Evolutionary conservation across 2,797 vertebrate species (phyloP).

Genomic region (Coregonus suidteri): DNA sequence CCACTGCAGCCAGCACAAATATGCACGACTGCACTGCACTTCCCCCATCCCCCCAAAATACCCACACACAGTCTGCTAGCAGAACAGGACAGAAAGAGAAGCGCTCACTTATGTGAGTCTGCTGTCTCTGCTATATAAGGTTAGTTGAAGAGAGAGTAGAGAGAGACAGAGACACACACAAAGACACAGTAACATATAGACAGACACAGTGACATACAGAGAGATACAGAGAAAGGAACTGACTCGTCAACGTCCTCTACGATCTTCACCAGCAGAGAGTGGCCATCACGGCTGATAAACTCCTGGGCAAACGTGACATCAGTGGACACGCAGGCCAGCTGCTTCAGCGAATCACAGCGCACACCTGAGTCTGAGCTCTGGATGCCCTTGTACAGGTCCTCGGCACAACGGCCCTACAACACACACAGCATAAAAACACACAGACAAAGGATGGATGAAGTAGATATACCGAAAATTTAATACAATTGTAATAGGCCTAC

Average conservation of each 20-base stretch:
- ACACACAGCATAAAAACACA: constrained; percentile 26
- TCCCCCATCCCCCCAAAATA: neutral
- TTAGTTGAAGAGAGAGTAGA: neutral
- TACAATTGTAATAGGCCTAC: neutral
- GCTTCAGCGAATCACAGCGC: constrained; percentile 87
- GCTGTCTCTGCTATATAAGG: neutral
- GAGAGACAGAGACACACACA: neutral
- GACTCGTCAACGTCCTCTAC: constrained; percentile 90
- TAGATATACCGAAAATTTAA: neutral
- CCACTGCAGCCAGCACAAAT: constrained; percentile 9
- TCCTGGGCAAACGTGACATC: constrained; percentile 95
- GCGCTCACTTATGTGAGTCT: neutral
- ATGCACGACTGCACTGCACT: neutral
- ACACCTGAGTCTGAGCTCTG: constrained; percentile 83
- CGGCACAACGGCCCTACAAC: constrained; percentile 88
- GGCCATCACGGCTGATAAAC: constrained; percentile 92
- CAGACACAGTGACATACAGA: constrained; percentile 51
- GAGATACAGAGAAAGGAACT: constrained; percentile 58
- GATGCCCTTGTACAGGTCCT: constrained; percentile 82
- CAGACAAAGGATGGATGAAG: neutral
- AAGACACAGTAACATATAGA: neutral
- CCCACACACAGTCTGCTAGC: neutral
- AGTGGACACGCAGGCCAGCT: constrained; percentile 82
- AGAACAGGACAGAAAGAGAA: neutral
- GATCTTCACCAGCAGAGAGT: constrained; percentile 85